phyloP scores from a whole-genome alignment of 2,888 invertebrate genomes.

The Diadromus collaris region DNA sequence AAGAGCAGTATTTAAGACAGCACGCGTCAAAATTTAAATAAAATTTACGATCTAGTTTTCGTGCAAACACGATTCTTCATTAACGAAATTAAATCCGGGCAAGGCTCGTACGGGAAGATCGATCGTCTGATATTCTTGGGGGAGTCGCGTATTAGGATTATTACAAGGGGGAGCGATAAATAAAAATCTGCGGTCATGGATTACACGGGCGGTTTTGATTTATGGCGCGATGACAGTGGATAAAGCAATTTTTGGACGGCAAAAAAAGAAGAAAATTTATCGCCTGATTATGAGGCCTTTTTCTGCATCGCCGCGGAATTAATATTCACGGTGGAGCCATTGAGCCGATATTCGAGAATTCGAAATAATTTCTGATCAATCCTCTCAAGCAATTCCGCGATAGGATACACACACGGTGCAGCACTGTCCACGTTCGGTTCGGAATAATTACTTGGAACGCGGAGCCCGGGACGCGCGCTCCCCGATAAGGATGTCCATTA shows the following conservation, averaged over 20 bases:
- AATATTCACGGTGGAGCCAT: slow-evolving; percentile 42
- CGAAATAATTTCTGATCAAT: slow-evolving; percentile 45
- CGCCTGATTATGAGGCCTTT: slow-evolving; percentile 28
- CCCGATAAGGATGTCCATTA: slow-evolving; percentile 38
- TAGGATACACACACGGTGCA: neutral
- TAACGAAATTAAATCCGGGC: neutral
- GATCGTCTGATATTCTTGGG: neutral
- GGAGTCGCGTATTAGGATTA: neutral
- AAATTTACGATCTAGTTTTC: too few species aligned
- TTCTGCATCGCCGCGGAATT: slow-evolving; percentile 1
- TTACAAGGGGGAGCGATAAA: neutral
- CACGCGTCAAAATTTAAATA: too few species aligned
- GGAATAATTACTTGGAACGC: slow-evolving; percentile 18
- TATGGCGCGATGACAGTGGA: slow-evolving; percentile 18
- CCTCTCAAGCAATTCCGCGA: neutral
- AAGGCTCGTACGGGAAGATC: slow-evolving; percentile 2
- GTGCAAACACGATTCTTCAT: neutral
- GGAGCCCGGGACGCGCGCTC: neutral
- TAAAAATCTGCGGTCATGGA: neutral
- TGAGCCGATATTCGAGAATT: slow-evolving; percentile 24
- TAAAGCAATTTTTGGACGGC: slow-evolving; percentile 10
- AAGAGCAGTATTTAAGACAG: too few species aligned
- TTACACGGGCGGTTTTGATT: neutral
- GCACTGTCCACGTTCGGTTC: neutral
- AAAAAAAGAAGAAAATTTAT: slow-evolving; percentile 25